Base-by-base conservation (phyloP, 2,888 invertebrate species). In the Melanargia galathea region DNA sequence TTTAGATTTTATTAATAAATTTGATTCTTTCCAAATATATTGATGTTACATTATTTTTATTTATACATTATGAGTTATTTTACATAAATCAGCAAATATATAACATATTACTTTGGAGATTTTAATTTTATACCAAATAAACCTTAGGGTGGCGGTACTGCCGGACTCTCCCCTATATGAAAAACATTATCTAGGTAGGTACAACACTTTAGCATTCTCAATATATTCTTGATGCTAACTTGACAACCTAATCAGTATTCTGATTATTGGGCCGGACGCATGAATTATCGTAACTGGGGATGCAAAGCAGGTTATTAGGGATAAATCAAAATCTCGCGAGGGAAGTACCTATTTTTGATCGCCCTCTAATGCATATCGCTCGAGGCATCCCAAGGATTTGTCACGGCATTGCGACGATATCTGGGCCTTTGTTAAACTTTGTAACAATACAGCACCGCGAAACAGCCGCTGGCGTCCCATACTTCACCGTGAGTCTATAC, bases 401-500 rank as follows among this genome's bases (percentile, higher is more conserved):
- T 59, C 59, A 59, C 40, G 49, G 49, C 16, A 38, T 24, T 40
- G 40, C 26, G 59, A 59, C 51, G 59, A 49, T 58, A 35, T 59
- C 35, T 11, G 26, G 59, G 18, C 38, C 56, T 52, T 38, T 33
- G 66, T 58, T 61, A 43, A 75, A 75, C 56, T 54, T 38, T 24
- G 66, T 58, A 58, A 52, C 75, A 75, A 82, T 80, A 86, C 86
- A 83, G 87, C 86, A 81, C 81, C 75, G 38, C 24, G 33, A 46
- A 72, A 78, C 75, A 76, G 86, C 87, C 89, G 80, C 81, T 77
- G 85, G 87, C 89, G 73, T 76, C 79, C 84, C 81, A 87, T 91
- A 82, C 84, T 79, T 90, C 84, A 89, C 86, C 87, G 83, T 77
- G 81, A 88, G 86, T 86, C 82, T 83, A 84, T 84, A 83, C 87